Conservation (phyloP, 2,888 invertebrate species). For the Eulithis prunata region DNA sequence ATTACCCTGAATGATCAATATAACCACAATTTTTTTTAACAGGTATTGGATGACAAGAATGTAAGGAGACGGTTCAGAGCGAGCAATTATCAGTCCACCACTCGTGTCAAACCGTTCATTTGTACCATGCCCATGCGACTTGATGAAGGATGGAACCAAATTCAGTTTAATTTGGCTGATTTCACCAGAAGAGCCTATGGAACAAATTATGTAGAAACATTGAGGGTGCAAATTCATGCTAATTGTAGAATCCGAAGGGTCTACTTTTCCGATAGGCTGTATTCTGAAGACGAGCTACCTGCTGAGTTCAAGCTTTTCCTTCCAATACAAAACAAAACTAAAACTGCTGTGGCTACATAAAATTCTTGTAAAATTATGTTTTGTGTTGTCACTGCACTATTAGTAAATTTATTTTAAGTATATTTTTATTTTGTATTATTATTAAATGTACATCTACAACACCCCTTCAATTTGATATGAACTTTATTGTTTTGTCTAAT, state of each 20-base stretch:
- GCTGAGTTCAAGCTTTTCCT: conserved; percentile 98
- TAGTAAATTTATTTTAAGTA: conserved; percentile 72
- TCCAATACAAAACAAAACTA: conserved; percentile 93
- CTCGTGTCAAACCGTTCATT: conserved; percentile 97
- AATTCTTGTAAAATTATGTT: conserved; percentile 40
- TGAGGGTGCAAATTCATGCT: conserved; percentile 96
- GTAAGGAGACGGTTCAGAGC: conserved; percentile 94
- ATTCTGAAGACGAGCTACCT: conserved; percentile 97
- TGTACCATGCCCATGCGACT: conserved; percentile 98
- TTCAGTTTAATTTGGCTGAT: conserved; percentile 97
- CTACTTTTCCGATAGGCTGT: conserved; percentile 95
- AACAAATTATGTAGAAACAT: conserved; percentile 97
- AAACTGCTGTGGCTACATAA: conserved; percentile 80
- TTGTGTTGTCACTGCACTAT: conserved; percentile 44
- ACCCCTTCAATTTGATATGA: conserved; percentile 50
- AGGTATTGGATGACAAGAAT: conserved; percentile 98
- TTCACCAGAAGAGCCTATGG: conserved; percentile 97
- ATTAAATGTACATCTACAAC: conserved; percentile 56
- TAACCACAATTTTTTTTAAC: conserved; percentile 54
- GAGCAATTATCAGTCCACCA: conserved; percentile 97
- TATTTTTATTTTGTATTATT: conserved; percentile 60
- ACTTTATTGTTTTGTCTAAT: conserved; percentile 40
- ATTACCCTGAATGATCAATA: background rate
- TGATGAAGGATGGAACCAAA: conserved; percentile 97
- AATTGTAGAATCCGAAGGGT: conserved; percentile 96